These are phyloP conservation scores for Linyphia triangularis DNA, from an alignment of 2,888 invertebrate genomes.

Conservation along the genomic window DNA sequence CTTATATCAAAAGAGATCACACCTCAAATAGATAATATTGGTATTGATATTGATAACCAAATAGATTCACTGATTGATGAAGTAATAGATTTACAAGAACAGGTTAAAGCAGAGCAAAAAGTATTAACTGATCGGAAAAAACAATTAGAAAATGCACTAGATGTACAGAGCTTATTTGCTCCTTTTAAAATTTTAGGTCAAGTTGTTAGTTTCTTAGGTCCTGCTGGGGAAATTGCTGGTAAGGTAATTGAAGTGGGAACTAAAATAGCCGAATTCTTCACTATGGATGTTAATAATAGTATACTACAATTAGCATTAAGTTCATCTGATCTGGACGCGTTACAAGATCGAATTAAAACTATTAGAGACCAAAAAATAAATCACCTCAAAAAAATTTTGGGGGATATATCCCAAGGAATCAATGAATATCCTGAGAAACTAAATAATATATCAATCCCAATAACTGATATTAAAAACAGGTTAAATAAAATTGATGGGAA, in stretches of 20 bases:
- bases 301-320: not conserved
- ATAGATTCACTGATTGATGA: constrained; percentile 19
- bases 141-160: constrained; percentile 9
- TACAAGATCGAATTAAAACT: not conserved
- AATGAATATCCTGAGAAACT: constrained; percentile 13
- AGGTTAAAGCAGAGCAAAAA: not conserved
- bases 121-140: constrained; percentile 3
- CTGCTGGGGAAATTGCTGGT: not conserved
- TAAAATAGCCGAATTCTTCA: not conserved
- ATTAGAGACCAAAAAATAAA: not conserved
- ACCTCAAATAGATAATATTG: constrained; percentile 32
- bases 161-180: not conserved
- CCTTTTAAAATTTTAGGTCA: not conserved
- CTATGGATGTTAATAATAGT: not conserved
- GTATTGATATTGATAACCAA: not conserved
- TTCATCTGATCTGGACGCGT: not conserved
- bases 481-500: not conserved
- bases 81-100: not conserved
- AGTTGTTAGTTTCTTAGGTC: constrained; percentile 8
- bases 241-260: not conserved
- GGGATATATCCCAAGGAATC: not conserved
- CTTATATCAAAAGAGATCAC: constrained; percentile 1
- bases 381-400: not conserved
- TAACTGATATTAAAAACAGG: not conserved
- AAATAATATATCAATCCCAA: not conserved